Evolutionary conservation across 2,888 invertebrate species (phyloP), one percentile per base, ranked within the genome.

Genomic region (Octonoba sinensis): DNA sequence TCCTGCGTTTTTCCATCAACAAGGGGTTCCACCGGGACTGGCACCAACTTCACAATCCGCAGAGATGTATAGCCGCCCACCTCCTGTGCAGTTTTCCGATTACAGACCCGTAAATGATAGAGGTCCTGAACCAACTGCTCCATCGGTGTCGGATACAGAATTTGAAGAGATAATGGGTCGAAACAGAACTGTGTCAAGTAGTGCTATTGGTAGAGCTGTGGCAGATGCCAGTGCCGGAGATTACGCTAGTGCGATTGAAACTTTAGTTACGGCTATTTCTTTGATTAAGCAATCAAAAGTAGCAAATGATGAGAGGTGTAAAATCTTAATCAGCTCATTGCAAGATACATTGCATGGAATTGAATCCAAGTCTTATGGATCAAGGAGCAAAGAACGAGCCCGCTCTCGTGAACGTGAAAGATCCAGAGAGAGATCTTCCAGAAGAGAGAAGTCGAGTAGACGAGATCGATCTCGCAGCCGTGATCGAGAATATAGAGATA

Each of bases 81-180:
- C 93, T 0, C 75, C 83, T 2, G 83, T 76, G 20, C 86, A 85
- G n/a, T 85, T 85, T 74, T 84, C 85, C 44, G 84, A 86, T 73
- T 85, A 84, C 76, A 65, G 84, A 13, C 44, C 75, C 20, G 56
- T 67, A 15, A 51, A 46, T 46, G 82, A 76, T 6, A 64, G 82
- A 20, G 74, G 81, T 1, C 46, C 70, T 15, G 75, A 79, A 57
- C n/a, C 79, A n/a, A 16, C 83, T 1, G 13, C 76, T 15, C 72
- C 86, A 12, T 83, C 93, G 84, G 86, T 91, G 46, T 88, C 88
- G 77, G 99, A 99, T 89, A 95, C 94, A 51, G 99, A 99, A 90
- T 98, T 98, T 90, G 99, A 99, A 89, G 99, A 99, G 89, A 96
- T 97, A 75, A 97, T 99, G 95, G 93, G 94, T 77, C 92, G 99